phyloP scores from a whole-genome alignment of 1,140 invertebrate species.

The Drosophila tropicalis region DNA sequence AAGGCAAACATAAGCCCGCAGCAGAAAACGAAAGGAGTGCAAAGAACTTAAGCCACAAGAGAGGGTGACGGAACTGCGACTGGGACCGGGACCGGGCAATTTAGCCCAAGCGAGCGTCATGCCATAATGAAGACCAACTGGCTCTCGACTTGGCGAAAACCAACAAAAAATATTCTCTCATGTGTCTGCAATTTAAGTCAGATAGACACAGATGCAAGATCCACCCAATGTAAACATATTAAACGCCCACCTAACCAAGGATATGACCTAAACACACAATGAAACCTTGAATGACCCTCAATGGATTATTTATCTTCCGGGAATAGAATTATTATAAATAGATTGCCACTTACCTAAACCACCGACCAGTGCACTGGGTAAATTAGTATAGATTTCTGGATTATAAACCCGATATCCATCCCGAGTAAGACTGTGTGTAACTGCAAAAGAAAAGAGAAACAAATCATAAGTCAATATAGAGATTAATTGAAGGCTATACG shows the following conservation, averaged over 20 bases:
- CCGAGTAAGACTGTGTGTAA: conserved; percentile 53
- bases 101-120: conserved; percentile 1
- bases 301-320: too few species aligned
- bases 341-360: conserved; percentile 49
- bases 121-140: conserved; percentile 50
- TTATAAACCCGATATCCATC: conserved; percentile 55
- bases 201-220: conserved; percentile 5
- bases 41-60: conserved; percentile 45
- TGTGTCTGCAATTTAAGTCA: conserved; percentile 41
- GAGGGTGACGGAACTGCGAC: background rate
- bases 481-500: too few species aligned
- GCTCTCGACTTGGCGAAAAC: conserved; percentile 23
- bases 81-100: background rate
- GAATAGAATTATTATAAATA: conserved; percentile 20
- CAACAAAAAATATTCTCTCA: conserved; percentile 27
- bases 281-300: too few species aligned
- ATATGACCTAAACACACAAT: background rate
- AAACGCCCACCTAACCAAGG: too few species aligned
- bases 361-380: conserved; percentile 47
- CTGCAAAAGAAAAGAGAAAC: conserved; percentile 41
- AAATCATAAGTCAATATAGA: background rate
- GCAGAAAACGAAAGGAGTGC: conserved; percentile 60
- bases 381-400: conserved; percentile 45
- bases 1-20: conserved; percentile 30
- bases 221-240: conserved; percentile 39